A percentile compares a stretch with the other conserved stretches of the same genome.
phyloP scores from a whole-genome alignment of 1,140 invertebrate species.

The Samia ricini region DNA sequence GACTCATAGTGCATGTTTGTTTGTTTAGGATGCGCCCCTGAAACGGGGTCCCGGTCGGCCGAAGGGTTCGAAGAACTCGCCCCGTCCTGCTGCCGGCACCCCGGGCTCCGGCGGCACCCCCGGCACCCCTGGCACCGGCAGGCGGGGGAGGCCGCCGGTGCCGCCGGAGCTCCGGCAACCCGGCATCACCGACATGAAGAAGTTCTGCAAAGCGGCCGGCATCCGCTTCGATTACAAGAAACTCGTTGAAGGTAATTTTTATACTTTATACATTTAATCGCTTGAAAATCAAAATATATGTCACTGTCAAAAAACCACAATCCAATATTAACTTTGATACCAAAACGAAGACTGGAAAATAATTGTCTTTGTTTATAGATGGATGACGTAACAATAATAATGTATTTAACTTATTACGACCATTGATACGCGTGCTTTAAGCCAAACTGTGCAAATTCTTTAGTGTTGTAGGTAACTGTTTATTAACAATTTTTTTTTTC shows the following conservation, averaged over 20 bases:
- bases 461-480: too few relatives aligned
- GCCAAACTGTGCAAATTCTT: too few relatives aligned
- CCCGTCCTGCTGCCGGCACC: slow-evolving; percentile 27
- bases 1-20: background rate
- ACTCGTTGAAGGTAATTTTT: slow-evolving; percentile 58
- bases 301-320: too few relatives aligned
- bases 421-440: too few relatives aligned
- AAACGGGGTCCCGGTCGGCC: slow-evolving; percentile 71
- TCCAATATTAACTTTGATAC: too few relatives aligned
- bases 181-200: slow-evolving; percentile 74
- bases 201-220: slow-evolving; percentile 72
- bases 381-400: too few relatives aligned
- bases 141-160: slow-evolving; percentile 60
- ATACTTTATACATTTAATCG: too few relatives aligned
- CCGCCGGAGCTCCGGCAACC: slow-evolving; percentile 62
- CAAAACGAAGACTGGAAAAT: too few relatives aligned
- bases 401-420: too few relatives aligned
- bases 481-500: too few relatives aligned
- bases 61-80: slow-evolving; percentile 59
- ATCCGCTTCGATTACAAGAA: slow-evolving; percentile 74
- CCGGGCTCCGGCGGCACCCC: slow-evolving; percentile 23
- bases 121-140: slow-evolving; percentile 16
- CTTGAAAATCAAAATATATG: too few relatives aligned
- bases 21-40: slow-evolving; percentile 45
- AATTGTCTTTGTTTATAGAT: too few relatives aligned